Evolutionary conservation across 2,797 vertebrate genomes (phyloP), one percentile per base, ranked within the genome.

Genomic region (Gallinago nigripennis): DNA sequence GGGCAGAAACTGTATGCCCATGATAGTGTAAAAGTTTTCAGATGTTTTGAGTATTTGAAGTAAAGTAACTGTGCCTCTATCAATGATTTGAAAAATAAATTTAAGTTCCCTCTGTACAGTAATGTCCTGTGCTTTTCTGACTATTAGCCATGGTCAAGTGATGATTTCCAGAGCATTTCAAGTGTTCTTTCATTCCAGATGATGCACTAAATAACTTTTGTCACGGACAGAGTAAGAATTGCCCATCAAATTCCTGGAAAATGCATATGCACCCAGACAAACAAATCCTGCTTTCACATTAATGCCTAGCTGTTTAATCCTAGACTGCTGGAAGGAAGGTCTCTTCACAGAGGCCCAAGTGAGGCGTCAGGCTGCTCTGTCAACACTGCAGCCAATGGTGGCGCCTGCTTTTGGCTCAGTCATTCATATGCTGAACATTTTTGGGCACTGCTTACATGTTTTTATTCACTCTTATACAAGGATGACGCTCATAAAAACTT

Each of bases 401-500:
- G 90, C 0, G 8, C 0, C 18, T 72, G 66, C 48, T 63, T 85
- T 92, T 95, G 89, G 90, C 94, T 93, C 83, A 66, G 73, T 86
- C 94, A 94, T 92, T 94, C 85, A 95, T 39, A 60, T 1, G 8
- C 66, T 91, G 94, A 89, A 86, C 64, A 61, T 75, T 58, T 92
- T 76, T 76, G 84, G 91, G 63, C 81, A 90, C 61, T 41, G 50
- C 90, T 96, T 95, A 61, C 50, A 76, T 23, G 41, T 48, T 28
- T 94, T 90, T 83, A 69, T 88, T 80, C 88, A 90, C 21, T 69
- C 15, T 88, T 66, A 19, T 7, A 54, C 33, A 85, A 71, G 73
- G 69, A 93, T 64, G 75, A 89, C 64, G n/a, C 64, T 61, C 61
- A 51, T 69, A 77, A 79, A 78, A 79, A 48, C 31, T 79, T 90